These are phyloP conservation scores for Spea hammondii DNA, from an alignment of 2,797 vertebrate genomes.

Conservation along the genomic window DNA sequence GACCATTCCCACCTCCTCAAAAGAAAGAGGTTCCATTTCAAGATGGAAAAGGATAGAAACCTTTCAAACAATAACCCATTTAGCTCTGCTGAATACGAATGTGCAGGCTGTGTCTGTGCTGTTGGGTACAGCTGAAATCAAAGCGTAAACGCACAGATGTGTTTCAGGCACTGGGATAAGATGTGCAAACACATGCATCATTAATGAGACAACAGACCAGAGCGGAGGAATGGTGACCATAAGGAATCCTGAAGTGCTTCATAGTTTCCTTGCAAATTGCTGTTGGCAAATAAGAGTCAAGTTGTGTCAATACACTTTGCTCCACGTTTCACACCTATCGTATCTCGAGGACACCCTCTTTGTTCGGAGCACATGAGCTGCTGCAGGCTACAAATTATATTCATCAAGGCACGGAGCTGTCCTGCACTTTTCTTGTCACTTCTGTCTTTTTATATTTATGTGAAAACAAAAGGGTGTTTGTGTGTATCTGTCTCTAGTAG, in stretches of 20 bases:
- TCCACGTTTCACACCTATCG: conserved; percentile 10
- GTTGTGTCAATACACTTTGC: conserved; percentile 38
- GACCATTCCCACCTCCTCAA: too few species aligned
- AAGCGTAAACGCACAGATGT: conserved; percentile 32
- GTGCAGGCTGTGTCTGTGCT: conserved; percentile 19
- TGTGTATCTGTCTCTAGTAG: not conserved
- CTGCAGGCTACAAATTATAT: conserved; percentile 14
- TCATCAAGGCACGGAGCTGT: not conserved
- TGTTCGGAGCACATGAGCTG: not conserved
- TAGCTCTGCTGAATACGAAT: conserved; percentile 20
- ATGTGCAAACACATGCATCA: conserved; percentile 35
- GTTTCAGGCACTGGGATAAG: conserved; percentile 35
- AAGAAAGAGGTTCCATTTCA: too few species aligned
- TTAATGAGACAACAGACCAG: conserved; percentile 35
- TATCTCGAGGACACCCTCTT: conserved; percentile 8
- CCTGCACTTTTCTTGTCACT: too few species aligned
- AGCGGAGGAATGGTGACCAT: conserved; percentile 39
- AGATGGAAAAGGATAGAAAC: not conserved
- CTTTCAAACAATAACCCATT: conserved; percentile 9
- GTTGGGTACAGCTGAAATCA: conserved; percentile 39
- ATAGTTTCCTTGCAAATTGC: conserved; percentile 30
- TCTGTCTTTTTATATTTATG: too few species aligned
- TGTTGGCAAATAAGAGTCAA: conserved; percentile 43
- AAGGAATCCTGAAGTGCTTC: conserved; percentile 38
- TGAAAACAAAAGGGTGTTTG: not conserved